Conservation (phyloP, 2,113 vertebrate genomes). For the Craseonycteris thonglongyai region DNA sequence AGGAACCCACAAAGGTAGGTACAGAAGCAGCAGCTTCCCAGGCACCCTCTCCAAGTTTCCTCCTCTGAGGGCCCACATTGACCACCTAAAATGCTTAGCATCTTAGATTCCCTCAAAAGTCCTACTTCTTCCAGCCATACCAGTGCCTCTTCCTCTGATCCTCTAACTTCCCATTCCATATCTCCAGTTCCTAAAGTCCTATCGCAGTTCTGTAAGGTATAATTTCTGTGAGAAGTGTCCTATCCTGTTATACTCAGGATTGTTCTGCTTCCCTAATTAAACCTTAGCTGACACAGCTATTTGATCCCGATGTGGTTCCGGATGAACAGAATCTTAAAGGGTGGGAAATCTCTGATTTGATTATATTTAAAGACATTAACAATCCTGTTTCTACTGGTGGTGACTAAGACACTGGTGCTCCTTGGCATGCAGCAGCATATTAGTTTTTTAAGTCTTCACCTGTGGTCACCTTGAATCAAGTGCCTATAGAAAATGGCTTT, state of each 20-base stretch:
- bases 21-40: neutral
- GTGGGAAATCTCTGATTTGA: neutral
- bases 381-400: neutral
- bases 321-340: neutral
- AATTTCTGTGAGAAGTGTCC: neutral
- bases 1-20: accelerated
- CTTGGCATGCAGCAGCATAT: neutral
- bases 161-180: neutral
- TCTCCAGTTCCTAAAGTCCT: neutral
- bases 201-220: too few species aligned
- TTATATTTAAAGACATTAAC: neutral
- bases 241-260: neutral
- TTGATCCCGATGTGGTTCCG: neutral
- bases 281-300: neutral
- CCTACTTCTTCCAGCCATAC: neutral
- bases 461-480: neutral
- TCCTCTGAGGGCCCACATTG: neutral
- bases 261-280: neutral
- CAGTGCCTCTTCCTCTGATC: neutral
- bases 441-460: neutral
- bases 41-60: accelerated
- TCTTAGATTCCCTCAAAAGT: too few species aligned
- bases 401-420: neutral
- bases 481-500: neutral
- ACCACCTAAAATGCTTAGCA: neutral